Conservation (phyloP, 2,113 vertebrate species). For the Neofelis nebulosa region DNA sequence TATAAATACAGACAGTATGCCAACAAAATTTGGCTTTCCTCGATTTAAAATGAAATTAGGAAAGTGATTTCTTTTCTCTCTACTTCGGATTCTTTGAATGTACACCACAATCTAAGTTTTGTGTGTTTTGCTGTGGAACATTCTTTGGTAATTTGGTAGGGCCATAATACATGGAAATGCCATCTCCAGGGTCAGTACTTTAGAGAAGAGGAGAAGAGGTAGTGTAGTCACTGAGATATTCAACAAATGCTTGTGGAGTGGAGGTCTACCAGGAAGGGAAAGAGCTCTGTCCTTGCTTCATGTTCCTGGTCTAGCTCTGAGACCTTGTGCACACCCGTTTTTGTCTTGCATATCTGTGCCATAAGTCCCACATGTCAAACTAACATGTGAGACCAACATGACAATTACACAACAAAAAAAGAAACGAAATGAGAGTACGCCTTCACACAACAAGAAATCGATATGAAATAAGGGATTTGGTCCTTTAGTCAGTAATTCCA, state of each 20-base stretch:
- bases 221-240: neutral
- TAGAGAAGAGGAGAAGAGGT: neutral
- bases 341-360: neutral
- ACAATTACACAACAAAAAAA: neutral
- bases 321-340: neutral
- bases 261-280: neutral
- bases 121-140: neutral
- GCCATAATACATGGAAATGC: fast-evolving
- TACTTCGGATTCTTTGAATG: neutral
- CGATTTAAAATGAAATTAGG: neutral
- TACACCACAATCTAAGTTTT: neutral
- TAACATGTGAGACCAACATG: neutral
- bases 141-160: neutral
- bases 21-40: neutral
- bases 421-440: neutral
- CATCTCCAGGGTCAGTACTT: neutral
- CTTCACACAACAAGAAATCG: neutral
- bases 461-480: neutral
- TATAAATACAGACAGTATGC: neutral
- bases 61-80: neutral
- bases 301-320: neutral
- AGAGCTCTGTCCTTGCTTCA: neutral
- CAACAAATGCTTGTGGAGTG: neutral
- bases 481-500: neutral
- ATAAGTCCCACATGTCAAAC: neutral